Evolutionary conservation across 92 coral and sea anemone species (phyloP).

Genomic region (Metridium senile): DNA sequence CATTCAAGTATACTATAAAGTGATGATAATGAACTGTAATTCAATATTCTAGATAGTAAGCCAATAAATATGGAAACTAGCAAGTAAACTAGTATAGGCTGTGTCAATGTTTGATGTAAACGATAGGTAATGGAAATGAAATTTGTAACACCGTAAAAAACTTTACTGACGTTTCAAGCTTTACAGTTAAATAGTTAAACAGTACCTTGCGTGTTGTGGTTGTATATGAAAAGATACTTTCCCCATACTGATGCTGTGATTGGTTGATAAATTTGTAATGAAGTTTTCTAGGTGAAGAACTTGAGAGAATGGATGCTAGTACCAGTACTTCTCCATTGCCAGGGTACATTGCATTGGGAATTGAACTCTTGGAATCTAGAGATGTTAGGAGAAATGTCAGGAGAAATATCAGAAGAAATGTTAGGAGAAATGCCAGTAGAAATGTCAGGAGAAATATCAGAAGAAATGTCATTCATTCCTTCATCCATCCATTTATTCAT

Average conservation of each 20-base stretch:
- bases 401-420: neutral
- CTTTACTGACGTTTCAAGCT: neutral
- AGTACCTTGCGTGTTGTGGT: constrained; percentile 52
- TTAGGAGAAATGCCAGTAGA: neutral
- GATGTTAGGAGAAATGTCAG: neutral
- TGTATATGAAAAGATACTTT: constrained; percentile 66
- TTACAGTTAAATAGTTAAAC: neutral
- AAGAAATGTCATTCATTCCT: neutral
- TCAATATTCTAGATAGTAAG: too few relatives aligned
- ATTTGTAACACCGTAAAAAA: too few relatives aligned
- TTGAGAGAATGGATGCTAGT: constrained; percentile 59
- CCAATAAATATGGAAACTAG: too few relatives aligned
- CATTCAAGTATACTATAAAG: too few relatives aligned
- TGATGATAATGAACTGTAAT: too few relatives aligned
- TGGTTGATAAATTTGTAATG: constrained; percentile 32
- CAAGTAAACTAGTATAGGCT: too few relatives aligned
- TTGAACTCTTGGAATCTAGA: constrained; percentile 4
- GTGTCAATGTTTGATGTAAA: too few relatives aligned
- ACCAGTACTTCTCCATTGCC: constrained; percentile 35
- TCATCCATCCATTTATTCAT: too few relatives aligned
- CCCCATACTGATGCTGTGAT: constrained; percentile 45
- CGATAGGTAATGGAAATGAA: too few relatives aligned
- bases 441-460: neutral
- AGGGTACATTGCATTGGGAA: neutral
- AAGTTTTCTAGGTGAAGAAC: constrained; percentile 26